Evolutionary conservation across 2,113 vertebrate species (phyloP), one percentile per base, ranked within the genome.

Genomic region (Carollia perspicillata): DNA sequence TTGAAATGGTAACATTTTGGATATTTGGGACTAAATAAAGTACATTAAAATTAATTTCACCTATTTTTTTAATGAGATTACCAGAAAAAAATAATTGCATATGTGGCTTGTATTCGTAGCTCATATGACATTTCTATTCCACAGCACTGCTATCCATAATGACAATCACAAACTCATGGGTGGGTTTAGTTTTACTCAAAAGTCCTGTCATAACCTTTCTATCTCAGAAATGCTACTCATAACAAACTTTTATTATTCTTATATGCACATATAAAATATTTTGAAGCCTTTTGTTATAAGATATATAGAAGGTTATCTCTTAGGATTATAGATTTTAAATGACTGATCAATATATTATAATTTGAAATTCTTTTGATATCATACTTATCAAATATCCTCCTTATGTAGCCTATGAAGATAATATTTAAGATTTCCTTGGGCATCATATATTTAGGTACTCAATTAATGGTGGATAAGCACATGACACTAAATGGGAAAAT

Each of bases 401-500:
- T 94, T 87, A 49, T 0, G 18, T 23, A 75, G 9, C 14, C 60
- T 88, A 12, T 72, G 33, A 92, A 95, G 84, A 84, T 49, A 37
- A 74, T 47, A 83, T 88, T 71, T 72, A 89, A 89, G 47, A 37
- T 89, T 91, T 84, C 78, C n/a, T 84, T 93, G 35, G n/a, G 16
- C 3, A 90, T 53, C 26, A 51, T 60, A 53, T 47, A 89, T 80
- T 74, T 84, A 84, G 58, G 30, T 63, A 49, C 9, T 6, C 22
- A 22, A 16, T 84, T 95, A 80, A 90, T 84, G 37, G 44, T 75
- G 8, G 17, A 30, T 74, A 95, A 78, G 13, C 69, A 22, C 28
- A 65, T 47, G 44, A 86, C 66, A 80, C 66, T 84, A 86, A 83
- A 75, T 85, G 49, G 7, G n/a, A 95, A 94, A 90, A 79, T 81